Evolutionary conservation across 2,113 vertebrate genomes (phyloP), one percentile per base, ranked within the genome.

Genomic region (Tachysurus vachellii): DNA sequence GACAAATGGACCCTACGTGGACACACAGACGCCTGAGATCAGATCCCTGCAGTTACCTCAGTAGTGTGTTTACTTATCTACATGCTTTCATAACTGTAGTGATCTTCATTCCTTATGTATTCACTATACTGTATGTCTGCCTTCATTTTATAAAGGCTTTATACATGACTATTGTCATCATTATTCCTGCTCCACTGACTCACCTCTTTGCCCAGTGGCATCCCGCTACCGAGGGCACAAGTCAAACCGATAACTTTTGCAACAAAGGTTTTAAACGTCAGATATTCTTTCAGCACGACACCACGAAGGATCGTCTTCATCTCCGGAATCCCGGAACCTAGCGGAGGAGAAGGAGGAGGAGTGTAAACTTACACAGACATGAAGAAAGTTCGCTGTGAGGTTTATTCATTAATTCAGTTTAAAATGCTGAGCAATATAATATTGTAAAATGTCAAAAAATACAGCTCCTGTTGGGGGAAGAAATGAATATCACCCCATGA

Each of bases 251-350:
- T 99, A 89, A 99, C 98, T 94, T 99, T 99, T 86, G 98, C 98
- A 90, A 99, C 95, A 26, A 99, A 99, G 14, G 98, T 99, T 94
- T 99, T 99, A 89, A 99, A 94, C 57, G 98, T 99, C 91, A 99
- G 96, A 88, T 99, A 99, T 89, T 99, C 98, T 92, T 99, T 99
- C 71, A 99, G 96, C 86, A 99, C 98, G 0, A 99, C 97, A 0
- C 98, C 98, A 54, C 98, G 94, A 42, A 99, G 94, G 89, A 99
- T 99, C 11, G 98, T 99, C 94, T 99, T 99, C 98, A 99, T 99
- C 94, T 99, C 98, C 0, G 98, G 98, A 93, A 99, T 99, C 84
- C 98, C 98, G 0, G 98, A 99, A 83, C 97, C 98, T 98, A 82
- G 91, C 44, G 42, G 62, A 77, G 44, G 53, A 73, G 82, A 12